Percentiles rank a stretch among this genome's conserved stretches.
Conservation (phyloP, 2,888 invertebrate species). For the Stenotaenia linearis region DNA sequence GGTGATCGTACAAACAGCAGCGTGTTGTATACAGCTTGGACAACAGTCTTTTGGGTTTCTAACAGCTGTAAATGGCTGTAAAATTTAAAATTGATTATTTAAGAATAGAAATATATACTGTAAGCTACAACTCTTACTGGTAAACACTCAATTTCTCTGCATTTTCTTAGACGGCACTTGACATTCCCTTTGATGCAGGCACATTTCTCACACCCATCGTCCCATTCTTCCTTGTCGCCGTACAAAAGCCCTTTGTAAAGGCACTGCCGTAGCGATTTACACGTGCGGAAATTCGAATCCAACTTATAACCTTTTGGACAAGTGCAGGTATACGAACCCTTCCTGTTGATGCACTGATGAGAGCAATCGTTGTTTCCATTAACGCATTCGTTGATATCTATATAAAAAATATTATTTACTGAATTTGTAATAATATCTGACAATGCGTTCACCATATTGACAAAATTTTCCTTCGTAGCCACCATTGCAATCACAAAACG, state of each 20-base stretch:
- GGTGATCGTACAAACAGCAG: background rate
- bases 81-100: background rate
- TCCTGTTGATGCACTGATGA: conserved; percentile 35
- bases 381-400: conserved; percentile 36
- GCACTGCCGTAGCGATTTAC: conserved; percentile 2
- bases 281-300: conserved; percentile 31
- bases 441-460: background rate
- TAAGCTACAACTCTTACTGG: background rate
- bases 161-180: background rate
- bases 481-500: background rate
- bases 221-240: background rate
- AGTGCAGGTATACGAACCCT: conserved; percentile 34
- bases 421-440: no score
- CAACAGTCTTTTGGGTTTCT: background rate
- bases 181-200: background rate
- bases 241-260: background rate
- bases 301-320: conserved; percentile 34
- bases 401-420: background rate
- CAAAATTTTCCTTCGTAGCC: background rate
- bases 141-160: background rate
- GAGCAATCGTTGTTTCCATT: conserved; percentile 32
- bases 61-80: background rate
- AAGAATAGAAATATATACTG: background rate
- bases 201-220: background rate
- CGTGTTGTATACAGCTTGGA: background rate